phyloP scores from a whole-genome alignment of 2,888 invertebrate species.

The Drosophila anomelani region DNA sequence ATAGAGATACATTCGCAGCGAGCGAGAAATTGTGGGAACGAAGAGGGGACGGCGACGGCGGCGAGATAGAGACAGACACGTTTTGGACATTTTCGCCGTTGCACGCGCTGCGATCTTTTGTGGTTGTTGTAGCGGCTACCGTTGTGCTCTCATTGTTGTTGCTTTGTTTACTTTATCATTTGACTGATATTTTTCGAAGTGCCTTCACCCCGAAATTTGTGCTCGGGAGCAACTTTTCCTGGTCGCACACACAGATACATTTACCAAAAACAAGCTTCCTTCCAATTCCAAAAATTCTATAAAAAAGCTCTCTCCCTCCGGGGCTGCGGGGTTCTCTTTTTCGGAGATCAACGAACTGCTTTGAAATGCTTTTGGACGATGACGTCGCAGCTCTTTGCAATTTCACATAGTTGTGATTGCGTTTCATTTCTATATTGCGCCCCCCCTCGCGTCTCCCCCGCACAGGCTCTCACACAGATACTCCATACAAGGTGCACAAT shows the following conservation, averaged over 20 bases:
- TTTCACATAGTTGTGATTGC: constrained; percentile 67
- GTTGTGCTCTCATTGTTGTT: constrained; percentile 31
- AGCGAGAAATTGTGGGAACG: constrained; percentile 12
- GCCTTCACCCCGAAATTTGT: constrained; percentile 67
- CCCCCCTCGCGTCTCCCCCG: neutral
- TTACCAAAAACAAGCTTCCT: constrained; percentile 53
- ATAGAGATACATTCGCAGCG: constrained; percentile 8
- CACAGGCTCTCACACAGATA: constrained; percentile 2
- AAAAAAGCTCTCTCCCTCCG: constrained; percentile 68
- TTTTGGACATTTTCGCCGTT: constrained; percentile 70
- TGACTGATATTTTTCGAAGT: constrained; percentile 76
- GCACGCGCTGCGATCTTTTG: constrained; percentile 54
- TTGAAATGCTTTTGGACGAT: constrained; percentile 64
- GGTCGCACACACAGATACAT: constrained; percentile 25
- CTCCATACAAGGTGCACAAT: constrained; percentile 46
- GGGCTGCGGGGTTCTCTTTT: constrained; percentile 9
- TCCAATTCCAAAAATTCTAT: constrained; percentile 42
- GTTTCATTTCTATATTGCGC: constrained; percentile 40
- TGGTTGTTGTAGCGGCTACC: constrained; percentile 41
- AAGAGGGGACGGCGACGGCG: neutral
- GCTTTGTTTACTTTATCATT: constrained; percentile 69
- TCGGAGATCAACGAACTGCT: constrained; percentile 71
- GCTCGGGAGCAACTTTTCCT: constrained; percentile 50
- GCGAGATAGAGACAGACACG: constrained; percentile 63
- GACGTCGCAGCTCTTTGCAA: constrained; percentile 63